Conservation (phyloP, 2,797 vertebrate species). For the Amniataba percoides region DNA sequence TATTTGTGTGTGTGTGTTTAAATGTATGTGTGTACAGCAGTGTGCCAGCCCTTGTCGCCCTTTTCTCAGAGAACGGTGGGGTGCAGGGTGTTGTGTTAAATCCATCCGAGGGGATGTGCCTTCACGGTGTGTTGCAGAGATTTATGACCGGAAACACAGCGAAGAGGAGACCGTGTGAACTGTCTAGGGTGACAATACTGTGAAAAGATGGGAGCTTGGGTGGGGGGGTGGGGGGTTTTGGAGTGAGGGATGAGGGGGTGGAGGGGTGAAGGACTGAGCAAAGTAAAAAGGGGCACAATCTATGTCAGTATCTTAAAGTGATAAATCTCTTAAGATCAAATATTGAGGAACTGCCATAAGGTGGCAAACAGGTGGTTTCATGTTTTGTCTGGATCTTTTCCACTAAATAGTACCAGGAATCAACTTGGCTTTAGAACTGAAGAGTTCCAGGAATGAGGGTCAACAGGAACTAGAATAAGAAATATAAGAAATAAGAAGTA, state of each 20-base stretch:
- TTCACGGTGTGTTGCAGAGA: slow-evolving; percentile 78
- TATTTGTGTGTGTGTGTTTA: slow-evolving; percentile 27
- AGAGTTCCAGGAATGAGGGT: slow-evolving; percentile 40
- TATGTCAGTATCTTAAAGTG: slow-evolving; percentile 26
- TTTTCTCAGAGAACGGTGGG: slow-evolving; percentile 47
- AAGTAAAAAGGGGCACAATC: slow-evolving; percentile 37
- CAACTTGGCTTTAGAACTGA: neutral
- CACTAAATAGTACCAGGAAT: slow-evolving; percentile 19
- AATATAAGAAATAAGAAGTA: neutral
- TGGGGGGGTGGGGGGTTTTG: neutral
- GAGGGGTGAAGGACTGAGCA: slow-evolving; percentile 26
- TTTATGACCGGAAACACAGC: slow-evolving; percentile 81
- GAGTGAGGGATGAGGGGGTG: slow-evolving; percentile 13
- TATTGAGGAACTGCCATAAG: slow-evolving; percentile 13
- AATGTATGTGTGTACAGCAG: slow-evolving; percentile 20
- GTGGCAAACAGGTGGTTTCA: slow-evolving; percentile 24
- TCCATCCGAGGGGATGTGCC: slow-evolving; percentile 71
- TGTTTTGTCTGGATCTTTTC: slow-evolving; percentile 20
- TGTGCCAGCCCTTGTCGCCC: slow-evolving; percentile 49
- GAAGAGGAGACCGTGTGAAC: slow-evolving; percentile 81
- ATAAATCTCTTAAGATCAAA: slow-evolving; percentile 34
- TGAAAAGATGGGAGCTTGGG: slow-evolving; percentile 71
- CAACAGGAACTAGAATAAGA: slow-evolving; percentile 31
- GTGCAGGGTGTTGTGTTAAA: slow-evolving; percentile 71
- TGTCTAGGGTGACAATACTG: slow-evolving; percentile 79